These are phyloP conservation scores for Eristalinus aeneus DNA, from an alignment of 2,888 invertebrate genomes.

Conservation along the genomic window DNA sequence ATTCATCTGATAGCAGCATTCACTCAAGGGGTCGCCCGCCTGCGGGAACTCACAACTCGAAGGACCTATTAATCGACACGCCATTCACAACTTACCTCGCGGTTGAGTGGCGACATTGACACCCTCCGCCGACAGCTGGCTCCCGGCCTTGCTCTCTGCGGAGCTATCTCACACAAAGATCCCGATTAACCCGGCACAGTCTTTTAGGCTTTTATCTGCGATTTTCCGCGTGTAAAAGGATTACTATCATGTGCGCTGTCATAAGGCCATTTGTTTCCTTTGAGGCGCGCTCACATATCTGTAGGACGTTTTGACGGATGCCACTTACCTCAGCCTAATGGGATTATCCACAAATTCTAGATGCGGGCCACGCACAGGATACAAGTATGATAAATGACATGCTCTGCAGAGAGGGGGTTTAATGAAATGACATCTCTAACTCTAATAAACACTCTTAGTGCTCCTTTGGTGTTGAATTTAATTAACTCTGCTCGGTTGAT, in stretches of 20 bases:
- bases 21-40: too few relatives aligned
- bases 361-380: background rate
- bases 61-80: background rate
- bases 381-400: constrained; percentile 27
- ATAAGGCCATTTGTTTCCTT: constrained; percentile 23
- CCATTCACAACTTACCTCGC: background rate
- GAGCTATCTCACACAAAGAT: background rate
- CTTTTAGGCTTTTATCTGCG: constrained; percentile 45
- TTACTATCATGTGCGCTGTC: constrained; percentile 21
- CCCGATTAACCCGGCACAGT: constrained; percentile 20
- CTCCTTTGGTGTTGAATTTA: constrained; percentile 17
- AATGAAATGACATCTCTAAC: constrained; percentile 30
- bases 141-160: background rate
- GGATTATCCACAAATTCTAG: background rate
- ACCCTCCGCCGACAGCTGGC: background rate
- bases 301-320: constrained; percentile 20
- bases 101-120: constrained; percentile 1
- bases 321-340: constrained; percentile 7
- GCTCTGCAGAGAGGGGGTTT: background rate
- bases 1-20: too few relatives aligned
- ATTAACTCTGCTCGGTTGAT: constrained; percentile 12
- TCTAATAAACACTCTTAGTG: constrained; percentile 27
- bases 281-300: background rate
- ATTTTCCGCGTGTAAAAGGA: constrained; percentile 13
- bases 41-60: background rate